Conservation (phyloP, 2,888 invertebrate genomes). For the Lithophane semibrunnea region DNA sequence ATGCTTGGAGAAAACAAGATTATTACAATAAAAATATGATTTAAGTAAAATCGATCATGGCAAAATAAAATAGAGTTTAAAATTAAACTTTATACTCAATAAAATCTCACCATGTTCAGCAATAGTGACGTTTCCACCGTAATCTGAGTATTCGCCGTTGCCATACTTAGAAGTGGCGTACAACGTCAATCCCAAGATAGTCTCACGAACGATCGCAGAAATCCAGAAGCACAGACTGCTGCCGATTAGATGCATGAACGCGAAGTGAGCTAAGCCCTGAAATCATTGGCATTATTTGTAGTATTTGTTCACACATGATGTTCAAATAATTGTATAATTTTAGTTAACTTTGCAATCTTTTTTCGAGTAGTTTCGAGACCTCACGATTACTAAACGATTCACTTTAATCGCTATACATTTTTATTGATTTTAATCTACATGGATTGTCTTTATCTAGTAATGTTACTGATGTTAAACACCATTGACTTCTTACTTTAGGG, state of each 20-base stretch:
- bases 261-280: conserved; percentile 92
- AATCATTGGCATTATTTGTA: conserved; percentile 19
- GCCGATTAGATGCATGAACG: conserved; percentile 95
- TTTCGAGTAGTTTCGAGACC: neutral
- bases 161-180: conserved; percentile 82
- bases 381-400: neutral
- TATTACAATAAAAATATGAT: neutral
- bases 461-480: neutral
- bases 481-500: too few relatives aligned
- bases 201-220: conserved; percentile 94
- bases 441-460: conserved; percentile 1
- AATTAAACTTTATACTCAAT: neutral
- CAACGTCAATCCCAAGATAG: conserved; percentile 91
- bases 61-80: neutral
- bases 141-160: conserved; percentile 60
- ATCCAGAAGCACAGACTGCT: conserved; percentile 95
- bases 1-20: neutral
- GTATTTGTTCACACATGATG: neutral
- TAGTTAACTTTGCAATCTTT: neutral
- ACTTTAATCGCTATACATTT: neutral
- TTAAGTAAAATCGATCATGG: neutral
- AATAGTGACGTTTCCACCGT: conserved; percentile 14
- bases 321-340: neutral
- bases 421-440: neutral
- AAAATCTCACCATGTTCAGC: conserved; percentile 44